These are phyloP conservation scores for Pemphigus obesinymphae DNA, from an alignment of 1,140 invertebrate genomes.

Conservation along the genomic window DNA sequence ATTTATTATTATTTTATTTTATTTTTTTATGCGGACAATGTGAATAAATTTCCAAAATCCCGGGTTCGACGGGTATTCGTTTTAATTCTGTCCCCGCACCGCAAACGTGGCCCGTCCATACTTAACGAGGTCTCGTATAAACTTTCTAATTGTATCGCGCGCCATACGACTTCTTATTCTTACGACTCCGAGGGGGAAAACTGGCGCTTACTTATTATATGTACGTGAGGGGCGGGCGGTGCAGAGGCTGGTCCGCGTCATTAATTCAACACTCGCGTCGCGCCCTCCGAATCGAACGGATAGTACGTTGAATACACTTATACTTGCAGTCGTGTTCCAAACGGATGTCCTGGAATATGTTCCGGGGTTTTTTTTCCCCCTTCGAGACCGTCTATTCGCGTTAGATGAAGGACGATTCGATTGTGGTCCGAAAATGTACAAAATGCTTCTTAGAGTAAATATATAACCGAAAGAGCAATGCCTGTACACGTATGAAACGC, in stretches of 20 bases:
- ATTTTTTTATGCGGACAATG: too few relatives aligned
- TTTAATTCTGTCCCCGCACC: not conserved
- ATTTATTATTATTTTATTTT: too few relatives aligned
- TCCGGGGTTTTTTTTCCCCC: too few relatives aligned
- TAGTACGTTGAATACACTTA: not conserved
- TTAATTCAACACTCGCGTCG: not conserved
- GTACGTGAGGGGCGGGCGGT: not conserved
- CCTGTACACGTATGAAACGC: too few relatives aligned
- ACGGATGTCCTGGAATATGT: not conserved
- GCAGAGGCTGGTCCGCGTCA: not conserved
- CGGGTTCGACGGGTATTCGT: not conserved
- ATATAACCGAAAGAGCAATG: too few relatives aligned
- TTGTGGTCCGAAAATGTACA: too few relatives aligned
- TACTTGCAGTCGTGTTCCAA: not conserved
- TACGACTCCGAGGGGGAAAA: not conserved
- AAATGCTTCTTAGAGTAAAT: too few relatives aligned
- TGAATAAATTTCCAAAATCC: not conserved
- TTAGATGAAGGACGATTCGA: too few relatives aligned
- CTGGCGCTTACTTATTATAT: not conserved
- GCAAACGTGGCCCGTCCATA: not conserved
- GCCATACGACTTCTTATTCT: constrained; percentile 2
- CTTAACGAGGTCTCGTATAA: constrained; percentile 20
- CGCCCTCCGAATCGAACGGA: not conserved
- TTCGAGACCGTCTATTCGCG: too few relatives aligned
- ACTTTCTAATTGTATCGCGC: constrained; percentile 1